Base-by-base conservation (phyloP, 2,113 vertebrate species). In the Spea bombifrons region DNA sequence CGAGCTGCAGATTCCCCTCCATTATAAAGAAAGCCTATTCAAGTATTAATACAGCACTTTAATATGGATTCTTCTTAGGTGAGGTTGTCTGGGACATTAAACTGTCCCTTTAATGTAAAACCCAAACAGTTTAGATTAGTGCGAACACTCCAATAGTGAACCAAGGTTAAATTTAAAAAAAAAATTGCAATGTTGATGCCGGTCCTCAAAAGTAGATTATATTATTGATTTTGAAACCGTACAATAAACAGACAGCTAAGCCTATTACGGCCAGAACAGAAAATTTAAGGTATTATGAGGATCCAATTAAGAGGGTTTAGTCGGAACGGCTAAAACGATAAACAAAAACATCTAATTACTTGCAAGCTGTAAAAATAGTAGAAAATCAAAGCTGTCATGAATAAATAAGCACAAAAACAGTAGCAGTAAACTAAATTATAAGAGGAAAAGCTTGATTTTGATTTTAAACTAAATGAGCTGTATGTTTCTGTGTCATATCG, bases 131-230 rank as follows among this genome's bases (percentile, higher is more conserved):
- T 53, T 53, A 10, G 66, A 65, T 73, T 73, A 66, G 70, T 17
- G 70, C 16, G 47, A 72, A 66, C 10, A 72, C 63, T 66, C 16
- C 81, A 85, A 83, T 74, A 81, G 65, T 77, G 82, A 83, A 72
- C 17, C 83, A 86, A 87, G 88, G 86, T 88, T 88, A 86, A 85
- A 83, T 75, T 83, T 82, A 86, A 86, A 83, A 76, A 84, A 85
- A 82, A 86, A 86, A 84, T 83, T 81, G 82, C 75, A 83, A 82
- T 89, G 84, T 88, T 90, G 84, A 83, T 85, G 82, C 84, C 84
- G 30, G 72, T 87, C 75, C 87, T 88, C 84, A 88, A 88, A n/a
- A 87, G 82, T 83, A 87, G 82, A 88, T 89, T 87, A 88, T 15
- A 10, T 75, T 85, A 81, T 86, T 84, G 84, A 85, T 83, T 87